These are phyloP conservation scores for Pyrrhia umbra DNA, from an alignment of 2,888 invertebrate genomes.

Conservation along the genomic window DNA sequence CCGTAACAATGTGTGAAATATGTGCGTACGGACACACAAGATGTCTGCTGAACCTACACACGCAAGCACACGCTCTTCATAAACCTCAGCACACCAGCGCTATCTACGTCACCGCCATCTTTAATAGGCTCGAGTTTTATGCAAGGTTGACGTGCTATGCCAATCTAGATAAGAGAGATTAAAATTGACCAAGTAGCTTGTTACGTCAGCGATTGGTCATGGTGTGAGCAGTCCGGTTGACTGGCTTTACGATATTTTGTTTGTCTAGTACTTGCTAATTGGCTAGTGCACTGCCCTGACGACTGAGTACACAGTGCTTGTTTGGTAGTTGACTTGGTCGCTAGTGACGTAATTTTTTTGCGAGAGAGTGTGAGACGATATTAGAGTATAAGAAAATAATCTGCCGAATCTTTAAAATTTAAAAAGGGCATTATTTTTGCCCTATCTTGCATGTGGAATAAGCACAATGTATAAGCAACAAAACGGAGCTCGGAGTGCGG, in stretches of 20 bases:
- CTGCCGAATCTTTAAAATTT: too few species aligned
- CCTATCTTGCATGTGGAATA: neutral
- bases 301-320: neutral
- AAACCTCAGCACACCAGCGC: constrained; percentile 4
- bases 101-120: constrained; percentile 14
- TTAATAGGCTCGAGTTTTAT: constrained; percentile 24
- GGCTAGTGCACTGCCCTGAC: constrained; percentile 31
- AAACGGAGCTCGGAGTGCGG: neutral
- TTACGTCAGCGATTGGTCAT: constrained; percentile 40
- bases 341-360: neutral
- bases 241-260: constrained; percentile 51
- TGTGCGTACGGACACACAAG: constrained; percentile 11
- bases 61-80: constrained; percentile 18
- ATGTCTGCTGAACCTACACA: constrained; percentile 6
- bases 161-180: constrained; percentile 54
- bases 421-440: neutral
- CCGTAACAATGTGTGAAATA: constrained; percentile 43
- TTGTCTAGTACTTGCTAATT: constrained; percentile 51
- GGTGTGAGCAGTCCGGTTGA: constrained; percentile 28
- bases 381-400: too few species aligned
- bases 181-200: constrained; percentile 35
- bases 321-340: constrained; percentile 10
- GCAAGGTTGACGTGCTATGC: constrained; percentile 25
- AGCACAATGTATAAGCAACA: neutral
- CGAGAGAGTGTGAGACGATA: neutral